Base-by-base conservation (phyloP, 2,888 invertebrate genomes). In the Chloroclystis v-ata region DNA sequence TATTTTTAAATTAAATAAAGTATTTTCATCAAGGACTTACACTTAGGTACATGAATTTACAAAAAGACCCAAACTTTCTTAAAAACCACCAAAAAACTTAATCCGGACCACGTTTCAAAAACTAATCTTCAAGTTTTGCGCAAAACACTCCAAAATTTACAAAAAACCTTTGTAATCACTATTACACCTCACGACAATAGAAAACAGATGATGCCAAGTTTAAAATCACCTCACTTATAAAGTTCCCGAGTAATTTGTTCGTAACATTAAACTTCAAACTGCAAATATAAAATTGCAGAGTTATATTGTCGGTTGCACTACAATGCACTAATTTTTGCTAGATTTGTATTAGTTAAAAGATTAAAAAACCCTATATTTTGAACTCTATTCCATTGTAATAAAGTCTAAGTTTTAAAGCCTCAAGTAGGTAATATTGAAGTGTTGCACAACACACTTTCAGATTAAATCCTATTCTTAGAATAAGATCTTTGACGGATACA, bases 91-190 rank as follows among this genome's bases (percentile, higher is more conserved):
- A 4, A 39, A 42, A 42, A 45, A 14, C 24, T 37, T 46, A 28
- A 41, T 11, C 35, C 48, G 37, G 47, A 56, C 43, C 52, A 52
- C 46, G 55, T 42, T 59, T 56, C 47, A 55, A 44, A 20, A 39
- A 8, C 38, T 14, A 13, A 10, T 32, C 32, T 35, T 11, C 4
- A 33, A 29, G 32, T 16, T 33, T 39, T 72, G 70, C 64, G 64
- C 72, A 72, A 77, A 67, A 53, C 48, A 55, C 47, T 54, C 40
- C 49, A 67, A 51, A 61, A 61, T 45, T 56, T 64, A 75, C 67
- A 72, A 63, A 43, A 11, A 52, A 55, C 25, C 13, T 28, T 46
- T 46, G 26, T 41, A 5, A 10, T 38, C n/a, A 25, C 41, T 6
- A 37, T 49, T 39, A 50, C 49, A 49, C 49, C 49, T 46, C 38